Evolutionary conservation across 2,797 vertebrate species (phyloP), one percentile per base, ranked within the genome.

Genomic region (Cryptoblepharus egeriae): DNA sequence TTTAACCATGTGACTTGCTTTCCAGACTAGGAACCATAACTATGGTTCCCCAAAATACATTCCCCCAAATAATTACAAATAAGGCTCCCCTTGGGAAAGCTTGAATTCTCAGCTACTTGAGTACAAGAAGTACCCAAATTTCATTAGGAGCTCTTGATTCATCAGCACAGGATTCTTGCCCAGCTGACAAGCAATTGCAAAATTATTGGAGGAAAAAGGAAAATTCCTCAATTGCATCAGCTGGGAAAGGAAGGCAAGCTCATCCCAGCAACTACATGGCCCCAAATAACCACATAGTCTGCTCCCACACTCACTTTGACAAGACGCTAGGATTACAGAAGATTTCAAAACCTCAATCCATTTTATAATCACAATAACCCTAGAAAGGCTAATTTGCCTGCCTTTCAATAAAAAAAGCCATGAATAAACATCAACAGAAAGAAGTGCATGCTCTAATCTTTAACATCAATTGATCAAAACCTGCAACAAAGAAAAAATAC

Each of bases 341-440:
- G 35, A 78, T 67, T 49, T 30, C 28, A 63, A 26, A 37, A 13
- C 49, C 24, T 68, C 32, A n/a, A 57, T 78, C 64, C 64, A 18
- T 37, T 12, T 78, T 68, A 55, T 20, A 68, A 30, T 57, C 57
- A 68, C 68, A 32, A 37, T 16, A 57, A 39, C 6, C 37, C 24
- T 32, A 15, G 26, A 35, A 67, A 65, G 57, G 18, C 61, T 65
- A 74, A 32, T 22, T 65, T 55, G 32, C 18, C 49, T 65, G 60
- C 26, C 18, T 12, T 39, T 60, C 60, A 52, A 49, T 37, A 39
- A 42, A 52, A 16, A 73, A 80, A 74, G 60, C 45, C 70, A 57
- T n/a, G 20, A 74, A 75, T 81, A 81, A 55, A 42, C 49, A 67
- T 67, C 63, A 64, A 74, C 18, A 81, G 20, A 37, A 37, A n/a